Percentiles rank a stretch among this genome's conserved stretches.
Conservation (phyloP, 1,140 invertebrate genomes). For the Ooceraea biroi region DNA sequence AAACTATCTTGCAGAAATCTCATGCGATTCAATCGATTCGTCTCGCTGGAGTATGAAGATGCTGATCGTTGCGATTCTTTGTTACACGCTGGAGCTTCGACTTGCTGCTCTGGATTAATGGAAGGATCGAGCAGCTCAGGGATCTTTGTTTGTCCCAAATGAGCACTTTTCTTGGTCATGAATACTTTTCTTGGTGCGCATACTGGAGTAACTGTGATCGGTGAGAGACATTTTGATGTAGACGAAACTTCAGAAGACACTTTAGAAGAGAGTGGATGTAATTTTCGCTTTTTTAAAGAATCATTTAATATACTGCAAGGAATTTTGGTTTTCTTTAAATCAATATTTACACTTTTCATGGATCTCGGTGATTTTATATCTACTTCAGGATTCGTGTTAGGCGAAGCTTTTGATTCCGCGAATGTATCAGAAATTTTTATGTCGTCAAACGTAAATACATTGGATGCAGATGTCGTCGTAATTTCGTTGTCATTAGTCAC, state of each 20-base stretch:
- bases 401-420: not conserved
- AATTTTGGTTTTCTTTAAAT: slow-evolving; percentile 18
- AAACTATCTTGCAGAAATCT: slow-evolving; percentile 51
- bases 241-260: slow-evolving; percentile 47
- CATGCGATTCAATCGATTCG: slow-evolving; percentile 62
- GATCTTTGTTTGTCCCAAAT: not conserved
- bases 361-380: not conserved
- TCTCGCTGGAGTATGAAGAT: slow-evolving; percentile 35
- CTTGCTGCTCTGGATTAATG: not conserved
- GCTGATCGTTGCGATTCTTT: not conserved
- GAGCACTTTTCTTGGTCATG: too few species aligned
- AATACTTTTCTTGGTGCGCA: not conserved
- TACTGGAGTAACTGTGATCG: not conserved
- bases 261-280: slow-evolving; percentile 47
- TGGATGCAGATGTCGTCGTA: not conserved
- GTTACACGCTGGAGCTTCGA: not conserved
- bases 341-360: not conserved
- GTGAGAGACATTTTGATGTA: slow-evolving; percentile 9
- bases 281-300: slow-evolving; percentile 13
- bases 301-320: too few species aligned
- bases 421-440: not conserved
- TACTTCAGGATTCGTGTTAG: not conserved
- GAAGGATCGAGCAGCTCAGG: not conserved
- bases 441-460: not conserved
- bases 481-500: slow-evolving; percentile 1